phyloP scores from a whole-genome alignment of 2,113 vertebrate species.

The Muscicapa adusta region DNA sequence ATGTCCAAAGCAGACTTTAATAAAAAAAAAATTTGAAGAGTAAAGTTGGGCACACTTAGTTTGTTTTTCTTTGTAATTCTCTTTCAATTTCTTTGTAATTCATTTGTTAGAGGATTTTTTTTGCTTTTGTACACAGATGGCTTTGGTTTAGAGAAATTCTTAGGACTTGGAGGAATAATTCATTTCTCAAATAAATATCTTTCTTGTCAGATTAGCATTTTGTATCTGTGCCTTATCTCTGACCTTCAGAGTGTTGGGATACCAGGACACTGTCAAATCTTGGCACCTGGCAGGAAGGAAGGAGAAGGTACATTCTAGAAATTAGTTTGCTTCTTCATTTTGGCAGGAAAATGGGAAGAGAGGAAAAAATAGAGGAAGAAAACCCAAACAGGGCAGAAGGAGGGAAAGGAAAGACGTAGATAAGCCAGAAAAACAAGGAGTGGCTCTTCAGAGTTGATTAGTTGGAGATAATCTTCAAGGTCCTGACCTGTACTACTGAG shows the following conservation, averaged over 20 bases:
- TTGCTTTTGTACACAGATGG: not conserved
- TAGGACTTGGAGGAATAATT: not conserved
- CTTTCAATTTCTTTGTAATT: not conserved
- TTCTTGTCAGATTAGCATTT: not conserved
- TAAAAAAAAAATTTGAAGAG: not conserved
- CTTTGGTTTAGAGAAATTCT: not conserved
- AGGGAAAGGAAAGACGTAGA: not conserved
- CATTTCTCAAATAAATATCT: not conserved
- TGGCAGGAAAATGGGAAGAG: not conserved
- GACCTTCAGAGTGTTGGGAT: not conserved
- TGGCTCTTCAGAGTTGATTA: not conserved
- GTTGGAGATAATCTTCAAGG: not conserved
- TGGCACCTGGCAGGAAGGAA: not conserved
- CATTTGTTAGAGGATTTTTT: not conserved
- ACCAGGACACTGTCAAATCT: not conserved
- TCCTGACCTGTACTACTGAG: not conserved
- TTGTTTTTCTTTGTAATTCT: not conserved
- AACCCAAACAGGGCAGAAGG: not conserved
- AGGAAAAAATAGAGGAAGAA: not conserved
- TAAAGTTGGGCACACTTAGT: not conserved
- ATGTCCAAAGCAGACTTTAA: not conserved
- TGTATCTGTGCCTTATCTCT: not conserved
- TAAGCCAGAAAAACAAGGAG: conserved; percentile 14
- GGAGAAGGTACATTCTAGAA: not conserved
- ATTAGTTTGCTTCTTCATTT: not conserved